Evolutionary conservation across 1,140 invertebrate genomes (phyloP), one percentile per base, ranked within the genome.

Genomic region (Luehdorfia chinensis): DNA sequence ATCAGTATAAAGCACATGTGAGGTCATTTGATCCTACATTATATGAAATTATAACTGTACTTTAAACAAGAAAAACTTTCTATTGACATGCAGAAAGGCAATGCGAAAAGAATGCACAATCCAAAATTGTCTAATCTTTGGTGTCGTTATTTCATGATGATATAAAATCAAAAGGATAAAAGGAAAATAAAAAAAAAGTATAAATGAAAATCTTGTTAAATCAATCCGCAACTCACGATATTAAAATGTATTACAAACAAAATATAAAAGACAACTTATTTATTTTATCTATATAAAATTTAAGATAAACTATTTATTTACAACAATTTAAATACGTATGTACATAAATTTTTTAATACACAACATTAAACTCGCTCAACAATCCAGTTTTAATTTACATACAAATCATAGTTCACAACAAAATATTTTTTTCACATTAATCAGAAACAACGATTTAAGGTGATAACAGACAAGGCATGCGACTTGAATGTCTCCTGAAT

Each of bases 261-360:
- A 47, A 47, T 33, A 59, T 55, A 60, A 59, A 64, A 53, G 11
- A 43, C 43, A 50, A 53, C 47, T 47, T 57, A 62, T 50, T 59
- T 63, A 56, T 48, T 48, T 50, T 63, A 59, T 53, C 39, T 44
- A 39, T 51, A 44, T 66, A 63, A 65, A 66, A 65, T 68, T 73
- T 68, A 57, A 66, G 53, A 77, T 84, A 77, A 66, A 80, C 69
- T 75, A 75, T 81, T 69, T 79, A 81, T 84, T 81, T 80, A 84
- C 79, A 84, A 78, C 72, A 77, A 80, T 76, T 73, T 69, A 73
- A 77, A 70, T 75, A 75, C 64, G 59, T 76, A 84, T 80, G 61
- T 76, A 84, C 71, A 76, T 74, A 78, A 59, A 77, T 75, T 70
- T 75, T 69, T 68, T 59, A 69, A 74, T 72, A 71, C 61, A 75